A percentile compares a stretch with the other conserved stretches of the same genome.
Conservation (phyloP, 2,888 invertebrate genomes). For the Physocephala rufipes region DNA sequence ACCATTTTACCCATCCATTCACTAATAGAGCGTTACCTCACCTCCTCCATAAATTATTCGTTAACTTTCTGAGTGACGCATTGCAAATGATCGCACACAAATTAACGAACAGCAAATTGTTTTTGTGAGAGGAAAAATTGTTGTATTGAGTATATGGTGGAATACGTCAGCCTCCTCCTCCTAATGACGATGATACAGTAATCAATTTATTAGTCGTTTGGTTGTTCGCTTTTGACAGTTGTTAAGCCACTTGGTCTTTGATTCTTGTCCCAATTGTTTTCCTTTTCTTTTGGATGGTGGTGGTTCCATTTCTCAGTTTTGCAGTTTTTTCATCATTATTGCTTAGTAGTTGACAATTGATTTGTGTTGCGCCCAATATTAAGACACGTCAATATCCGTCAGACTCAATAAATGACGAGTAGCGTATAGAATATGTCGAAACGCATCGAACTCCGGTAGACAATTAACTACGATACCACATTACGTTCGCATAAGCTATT, state of each 20-base stretch:
- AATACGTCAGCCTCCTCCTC: too few species aligned
- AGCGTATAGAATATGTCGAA: too few species aligned
- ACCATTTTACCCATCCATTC: too few species aligned
- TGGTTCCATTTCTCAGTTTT: too few species aligned
- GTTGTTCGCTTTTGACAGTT: background rate
- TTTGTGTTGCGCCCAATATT: constrained; percentile 19
- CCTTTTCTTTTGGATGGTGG: background rate
- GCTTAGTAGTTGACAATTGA: constrained; percentile 26
- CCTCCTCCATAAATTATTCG: background rate
- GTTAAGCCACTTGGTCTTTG: background rate
- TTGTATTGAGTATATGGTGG: background rate
- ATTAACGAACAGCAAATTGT: too few species aligned
- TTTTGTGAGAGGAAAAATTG: too few species aligned
- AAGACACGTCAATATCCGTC: background rate
- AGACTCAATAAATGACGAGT: constrained; percentile 1
- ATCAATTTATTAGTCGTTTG: background rate
- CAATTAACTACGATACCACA: too few species aligned
- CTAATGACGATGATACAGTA: background rate
- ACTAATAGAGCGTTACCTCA: background rate
- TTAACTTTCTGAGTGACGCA: background rate
- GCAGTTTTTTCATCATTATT: background rate
- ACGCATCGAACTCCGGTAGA: too few species aligned
- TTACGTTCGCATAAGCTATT: too few species aligned
- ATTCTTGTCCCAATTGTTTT: background rate
- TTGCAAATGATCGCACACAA: too few species aligned